Evolutionary conservation across 92 coral and sea anemone species (phyloP).

Genomic region (Phenganax stokvisi): DNA sequence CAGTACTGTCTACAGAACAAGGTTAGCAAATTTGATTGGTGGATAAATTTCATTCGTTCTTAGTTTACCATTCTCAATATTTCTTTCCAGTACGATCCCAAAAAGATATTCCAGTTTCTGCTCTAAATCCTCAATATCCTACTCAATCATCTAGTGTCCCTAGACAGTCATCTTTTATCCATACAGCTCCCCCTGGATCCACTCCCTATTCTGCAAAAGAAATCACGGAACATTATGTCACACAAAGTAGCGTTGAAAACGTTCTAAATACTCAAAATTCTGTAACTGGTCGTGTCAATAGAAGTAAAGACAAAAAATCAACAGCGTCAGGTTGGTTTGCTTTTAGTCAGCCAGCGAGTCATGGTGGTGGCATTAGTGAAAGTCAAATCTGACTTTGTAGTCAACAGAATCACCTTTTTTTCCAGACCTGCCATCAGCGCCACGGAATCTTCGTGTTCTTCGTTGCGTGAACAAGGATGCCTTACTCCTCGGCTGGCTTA

Average conservation of each 20-base stretch:
- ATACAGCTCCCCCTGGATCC: conserved; percentile 5
- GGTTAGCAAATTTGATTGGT: neutral
- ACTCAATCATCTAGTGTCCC: conserved; percentile 1
- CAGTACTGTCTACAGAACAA: conserved; percentile 3
- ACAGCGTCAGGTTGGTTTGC: neutral
- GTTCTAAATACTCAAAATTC: neutral
- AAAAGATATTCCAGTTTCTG: neutral
- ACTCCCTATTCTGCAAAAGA: neutral
- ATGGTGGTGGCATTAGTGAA: neutral
- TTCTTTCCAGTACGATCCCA: neutral
- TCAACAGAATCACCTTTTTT: neutral
- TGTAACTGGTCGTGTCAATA: neutral
- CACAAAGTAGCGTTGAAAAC: conserved; percentile 7
- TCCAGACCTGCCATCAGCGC: conserved; percentile 62
- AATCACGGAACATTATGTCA: neutral
- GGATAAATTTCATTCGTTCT: neutral
- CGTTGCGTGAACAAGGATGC: conserved; percentile 92
- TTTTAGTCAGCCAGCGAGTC: neutral
- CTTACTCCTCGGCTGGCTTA: conserved; percentile 78
- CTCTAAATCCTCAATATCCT: neutral
- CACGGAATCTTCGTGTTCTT: conserved; percentile 66
- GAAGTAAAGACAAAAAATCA: neutral
- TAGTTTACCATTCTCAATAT: neutral
- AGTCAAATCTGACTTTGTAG: too few species aligned
- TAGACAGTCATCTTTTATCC: conserved; percentile 5